These are phyloP conservation scores for Sebastes paucispinis DNA, from an alignment of 2,797 vertebrate genomes.

Conservation along the genomic window DNA sequence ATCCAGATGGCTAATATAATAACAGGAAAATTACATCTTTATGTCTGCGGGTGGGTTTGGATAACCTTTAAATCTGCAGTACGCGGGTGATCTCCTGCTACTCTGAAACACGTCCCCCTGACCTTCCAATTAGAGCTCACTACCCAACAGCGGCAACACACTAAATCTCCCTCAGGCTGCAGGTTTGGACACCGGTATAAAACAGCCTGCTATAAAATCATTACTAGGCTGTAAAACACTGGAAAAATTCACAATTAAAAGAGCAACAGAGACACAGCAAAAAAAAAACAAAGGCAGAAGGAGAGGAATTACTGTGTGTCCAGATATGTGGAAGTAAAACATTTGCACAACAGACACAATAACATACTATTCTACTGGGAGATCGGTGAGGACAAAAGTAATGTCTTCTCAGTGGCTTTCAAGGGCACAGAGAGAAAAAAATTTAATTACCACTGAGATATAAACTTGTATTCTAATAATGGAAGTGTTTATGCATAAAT, in stretches of 20 bases:
- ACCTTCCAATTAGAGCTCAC: constrained; percentile 80
- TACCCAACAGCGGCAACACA: constrained; percentile 63
- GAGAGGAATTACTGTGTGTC: constrained; percentile 54
- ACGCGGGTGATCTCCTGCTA: constrained; percentile 72
- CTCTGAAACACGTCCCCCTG: constrained; percentile 72
- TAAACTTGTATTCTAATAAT: constrained; percentile 7
- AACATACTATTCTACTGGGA: constrained; percentile 22
- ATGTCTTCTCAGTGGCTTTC: constrained; percentile 29
- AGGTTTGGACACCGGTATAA: constrained; percentile 71
- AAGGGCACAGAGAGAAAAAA: not conserved
- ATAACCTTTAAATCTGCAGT: constrained; percentile 87
- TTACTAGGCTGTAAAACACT: constrained; percentile 72
- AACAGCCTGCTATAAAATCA: constrained; percentile 76
- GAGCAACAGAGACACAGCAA: constrained; percentile 42
- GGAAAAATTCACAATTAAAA: constrained; percentile 73
- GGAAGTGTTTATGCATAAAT: constrained; percentile 24
- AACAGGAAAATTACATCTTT: constrained; percentile 67
- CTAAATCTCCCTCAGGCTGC: constrained; percentile 76
- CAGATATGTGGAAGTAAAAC: constrained; percentile 65
- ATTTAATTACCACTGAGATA: not conserved
- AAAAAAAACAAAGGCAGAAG: constrained; percentile 69
- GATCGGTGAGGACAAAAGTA: not conserved
- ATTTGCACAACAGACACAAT: constrained; percentile 65
- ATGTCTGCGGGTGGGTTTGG: constrained; percentile 83
- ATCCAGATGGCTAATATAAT: constrained; percentile 62